Evolutionary conservation across 2,888 invertebrate species (phyloP).

Genomic region (Ophioninae sp.): DNA sequence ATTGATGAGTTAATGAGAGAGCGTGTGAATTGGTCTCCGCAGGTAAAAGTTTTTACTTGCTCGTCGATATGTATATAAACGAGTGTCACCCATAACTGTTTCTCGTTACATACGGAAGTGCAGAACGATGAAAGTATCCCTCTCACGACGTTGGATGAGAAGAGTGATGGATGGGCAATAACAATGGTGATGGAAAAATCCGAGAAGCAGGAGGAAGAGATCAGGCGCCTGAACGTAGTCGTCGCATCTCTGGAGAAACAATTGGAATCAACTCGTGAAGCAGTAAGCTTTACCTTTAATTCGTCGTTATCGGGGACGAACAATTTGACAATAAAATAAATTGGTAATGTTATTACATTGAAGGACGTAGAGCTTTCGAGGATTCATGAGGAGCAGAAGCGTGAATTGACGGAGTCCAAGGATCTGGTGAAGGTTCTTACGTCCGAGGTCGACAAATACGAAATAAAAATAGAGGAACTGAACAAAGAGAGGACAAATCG

Average conservation of each 20-base stretch:
- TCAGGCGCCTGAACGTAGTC: slow-evolving; percentile 24
- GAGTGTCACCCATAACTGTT: not conserved
- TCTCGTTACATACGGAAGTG: slow-evolving; percentile 30
- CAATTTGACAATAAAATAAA: slow-evolving; percentile 86
- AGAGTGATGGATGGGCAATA: slow-evolving; percentile 12
- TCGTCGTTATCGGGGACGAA: slow-evolving; percentile 84
- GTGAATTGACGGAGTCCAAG: slow-evolving; percentile 86
- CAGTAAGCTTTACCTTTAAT: slow-evolving; percentile 13
- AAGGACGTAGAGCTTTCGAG: slow-evolving; percentile 86
- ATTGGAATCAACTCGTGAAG: slow-evolving; percentile 36
- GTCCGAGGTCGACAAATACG: slow-evolving; percentile 75
- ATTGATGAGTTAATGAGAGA: slow-evolving; percentile 25
- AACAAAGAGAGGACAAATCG: slow-evolving; percentile 19
- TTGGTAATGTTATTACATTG: slow-evolving; percentile 84
- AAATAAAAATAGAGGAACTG: slow-evolving; percentile 56
- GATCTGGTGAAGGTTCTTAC: slow-evolving; percentile 81
- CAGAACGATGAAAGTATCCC: not conserved
- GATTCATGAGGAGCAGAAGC: slow-evolving; percentile 84
- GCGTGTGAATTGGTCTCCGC: slow-evolving; percentile 15
- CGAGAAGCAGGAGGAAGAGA: slow-evolving; percentile 54
- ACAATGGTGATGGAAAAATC: slow-evolving; percentile 47
- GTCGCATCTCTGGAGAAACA: slow-evolving; percentile 60
- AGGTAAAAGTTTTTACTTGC: slow-evolving; percentile 43
- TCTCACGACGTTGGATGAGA: not conserved
- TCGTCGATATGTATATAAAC: not conserved